Conservation (phyloP, 37 sponge, comb jelly and placozoan species). For the Theonella swinhoei region DNA sequence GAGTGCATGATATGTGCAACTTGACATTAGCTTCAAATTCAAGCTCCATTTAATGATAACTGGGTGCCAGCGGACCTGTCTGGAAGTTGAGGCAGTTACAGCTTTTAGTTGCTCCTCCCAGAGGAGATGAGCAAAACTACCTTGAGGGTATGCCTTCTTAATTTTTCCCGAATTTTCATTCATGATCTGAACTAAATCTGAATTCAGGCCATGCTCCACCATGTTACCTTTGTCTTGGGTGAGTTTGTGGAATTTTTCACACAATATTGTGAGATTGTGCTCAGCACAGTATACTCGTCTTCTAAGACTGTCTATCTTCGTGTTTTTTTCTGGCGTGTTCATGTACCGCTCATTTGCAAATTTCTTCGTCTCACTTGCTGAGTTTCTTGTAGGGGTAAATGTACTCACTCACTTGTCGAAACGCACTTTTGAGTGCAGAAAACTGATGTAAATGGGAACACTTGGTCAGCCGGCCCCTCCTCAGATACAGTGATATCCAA, state of each 20-base stretch:
- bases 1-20: background rate
- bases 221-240: background rate
- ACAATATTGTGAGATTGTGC: background rate
- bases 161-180: background rate
- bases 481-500: too few relatives aligned
- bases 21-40: constrained; percentile 3
- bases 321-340: background rate
- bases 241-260: background rate
- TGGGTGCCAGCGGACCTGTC: constrained; percentile 19
- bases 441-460: too few relatives aligned
- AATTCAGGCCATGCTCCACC: background rate
- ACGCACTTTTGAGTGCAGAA: too few relatives aligned
- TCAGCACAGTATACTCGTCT: background rate
- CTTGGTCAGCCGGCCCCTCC: too few relatives aligned
- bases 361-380: too few relatives aligned
- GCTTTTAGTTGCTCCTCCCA: constrained; percentile 19
- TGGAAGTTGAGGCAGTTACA: background rate
- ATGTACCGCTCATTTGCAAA: background rate
- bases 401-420: too few relatives aligned
- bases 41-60: constrained; percentile 20
- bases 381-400: too few relatives aligned
- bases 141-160: background rate
- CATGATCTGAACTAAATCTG: background rate
- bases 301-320: background rate
- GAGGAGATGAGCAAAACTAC: constrained; percentile 7